Conservation (phyloP, 2,797 vertebrate species). For the Spea hammondii region DNA sequence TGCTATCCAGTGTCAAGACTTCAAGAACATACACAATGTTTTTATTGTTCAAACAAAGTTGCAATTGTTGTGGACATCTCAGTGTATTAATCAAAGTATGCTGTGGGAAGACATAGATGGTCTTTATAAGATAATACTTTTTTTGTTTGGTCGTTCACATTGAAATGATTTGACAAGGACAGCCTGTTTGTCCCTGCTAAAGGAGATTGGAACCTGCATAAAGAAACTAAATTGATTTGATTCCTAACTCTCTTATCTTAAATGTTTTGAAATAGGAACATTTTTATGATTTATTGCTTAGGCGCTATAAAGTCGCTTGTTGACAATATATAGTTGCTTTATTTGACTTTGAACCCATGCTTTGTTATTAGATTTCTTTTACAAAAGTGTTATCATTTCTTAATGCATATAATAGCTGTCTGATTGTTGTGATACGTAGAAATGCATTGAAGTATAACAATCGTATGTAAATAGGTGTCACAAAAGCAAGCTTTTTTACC, state of each 20-base stretch:
- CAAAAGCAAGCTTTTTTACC: slow-evolving; percentile 16
- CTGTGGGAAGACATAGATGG: slow-evolving; percentile 52
- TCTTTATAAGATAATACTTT: slow-evolving; percentile 62
- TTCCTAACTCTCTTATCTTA: slow-evolving; percentile 81
- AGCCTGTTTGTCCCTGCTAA: slow-evolving; percentile 62
- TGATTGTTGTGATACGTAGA: slow-evolving; percentile 42
- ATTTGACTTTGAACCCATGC: slow-evolving; percentile 62
- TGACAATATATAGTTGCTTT: slow-evolving; percentile 64
- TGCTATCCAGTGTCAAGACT: not conserved
- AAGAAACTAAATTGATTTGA: slow-evolving; percentile 81
- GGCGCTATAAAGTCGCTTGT: slow-evolving; percentile 74
- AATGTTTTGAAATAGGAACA: slow-evolving; percentile 75
- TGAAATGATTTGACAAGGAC: slow-evolving; percentile 72
- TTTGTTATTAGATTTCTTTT: slow-evolving; percentile 58
- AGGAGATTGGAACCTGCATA: slow-evolving; percentile 69
- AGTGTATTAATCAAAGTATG: slow-evolving; percentile 42
- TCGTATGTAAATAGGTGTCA: slow-evolving; percentile 18
- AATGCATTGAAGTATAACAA: slow-evolving; percentile 19
- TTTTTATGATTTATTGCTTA: slow-evolving; percentile 87
- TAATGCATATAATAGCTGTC: slow-evolving; percentile 41
- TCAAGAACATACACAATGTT: not conserved
- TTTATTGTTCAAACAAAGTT: slow-evolving; percentile 46
- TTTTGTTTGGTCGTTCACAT: slow-evolving; percentile 65
- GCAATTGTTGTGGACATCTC: slow-evolving; percentile 35
- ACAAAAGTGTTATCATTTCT: slow-evolving; percentile 41